Evolutionary conservation across 2,797 vertebrate species (phyloP).

Genomic region (Cheirogaleus major): DNA sequence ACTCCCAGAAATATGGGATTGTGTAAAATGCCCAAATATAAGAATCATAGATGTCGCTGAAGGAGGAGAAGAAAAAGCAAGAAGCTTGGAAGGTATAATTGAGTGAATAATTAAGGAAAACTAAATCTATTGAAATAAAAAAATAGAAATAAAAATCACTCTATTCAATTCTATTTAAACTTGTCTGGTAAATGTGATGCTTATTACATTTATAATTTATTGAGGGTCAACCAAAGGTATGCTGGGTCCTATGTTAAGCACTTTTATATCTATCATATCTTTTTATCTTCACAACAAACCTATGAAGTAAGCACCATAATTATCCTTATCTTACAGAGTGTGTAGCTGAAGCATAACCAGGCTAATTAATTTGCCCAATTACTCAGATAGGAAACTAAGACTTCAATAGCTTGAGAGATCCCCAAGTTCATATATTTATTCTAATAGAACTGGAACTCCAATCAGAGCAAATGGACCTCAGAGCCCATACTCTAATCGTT

Average conservation of each 20-base stretch:
- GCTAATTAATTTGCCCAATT: background rate
- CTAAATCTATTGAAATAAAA: background rate
- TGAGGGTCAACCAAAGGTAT: background rate
- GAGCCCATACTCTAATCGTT: background rate
- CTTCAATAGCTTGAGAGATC: background rate
- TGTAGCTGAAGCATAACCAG: background rate
- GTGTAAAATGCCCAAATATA: background rate
- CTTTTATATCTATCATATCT: background rate
- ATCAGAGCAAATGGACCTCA: background rate
- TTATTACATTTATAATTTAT: conserved; percentile 8
- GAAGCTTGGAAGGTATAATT: background rate
- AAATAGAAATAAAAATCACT: background rate
- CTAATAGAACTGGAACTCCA: background rate
- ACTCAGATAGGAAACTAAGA: background rate
- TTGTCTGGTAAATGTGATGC: background rate
- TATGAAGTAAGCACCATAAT: background rate
- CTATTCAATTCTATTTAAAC: background rate
- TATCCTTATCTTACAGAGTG: background rate
- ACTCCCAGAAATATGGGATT: background rate
- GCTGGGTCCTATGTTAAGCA: background rate
- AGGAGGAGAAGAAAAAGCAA: background rate
- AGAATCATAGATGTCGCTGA: background rate
- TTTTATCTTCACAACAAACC: background rate
- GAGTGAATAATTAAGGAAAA: background rate
- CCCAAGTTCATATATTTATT: background rate